Evolutionary conservation across 2,888 invertebrate genomes (phyloP).

Genomic region (Trichopria drosophilae): DNA sequence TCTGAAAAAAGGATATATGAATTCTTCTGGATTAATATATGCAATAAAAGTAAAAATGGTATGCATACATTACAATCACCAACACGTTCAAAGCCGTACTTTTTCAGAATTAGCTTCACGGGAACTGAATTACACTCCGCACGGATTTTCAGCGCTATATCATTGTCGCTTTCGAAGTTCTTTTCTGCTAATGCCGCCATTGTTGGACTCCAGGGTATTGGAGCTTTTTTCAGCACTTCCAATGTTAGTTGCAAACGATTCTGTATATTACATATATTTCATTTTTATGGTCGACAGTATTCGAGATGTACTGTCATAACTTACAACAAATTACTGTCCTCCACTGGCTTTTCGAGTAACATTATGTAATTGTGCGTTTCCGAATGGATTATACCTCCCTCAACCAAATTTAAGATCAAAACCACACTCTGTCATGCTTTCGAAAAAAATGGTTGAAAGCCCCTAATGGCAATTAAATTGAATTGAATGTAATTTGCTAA

Average conservation of each 20-base stretch:
- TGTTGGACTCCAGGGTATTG: slow-evolving; percentile 57
- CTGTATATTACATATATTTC: too few relatives aligned
- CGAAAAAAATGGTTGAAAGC: too few relatives aligned
- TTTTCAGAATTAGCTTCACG: slow-evolving; percentile 58
- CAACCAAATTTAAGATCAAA: too few relatives aligned
- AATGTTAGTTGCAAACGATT: slow-evolving; percentile 50
- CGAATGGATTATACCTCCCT: too few relatives aligned
- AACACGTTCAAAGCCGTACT: slow-evolving; percentile 56
- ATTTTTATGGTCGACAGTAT: too few relatives aligned
- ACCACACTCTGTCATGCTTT: too few relatives aligned
- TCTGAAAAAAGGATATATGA: slow-evolving; percentile 37
- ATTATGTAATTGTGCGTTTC: too few relatives aligned
- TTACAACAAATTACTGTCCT: too few relatives aligned
- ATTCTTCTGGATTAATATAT: not conserved
- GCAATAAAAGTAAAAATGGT: slow-evolving; percentile 31
- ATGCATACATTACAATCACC: slow-evolving; percentile 50
- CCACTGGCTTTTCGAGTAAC: too few relatives aligned
- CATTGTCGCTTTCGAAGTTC: slow-evolving; percentile 50
- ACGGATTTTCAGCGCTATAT: slow-evolving; percentile 52
- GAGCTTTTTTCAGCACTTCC: slow-evolving; percentile 50
- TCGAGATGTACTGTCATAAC: too few relatives aligned
- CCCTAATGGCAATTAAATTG: too few relatives aligned
- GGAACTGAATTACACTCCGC: slow-evolving; percentile 55
- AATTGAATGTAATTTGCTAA: too few relatives aligned
- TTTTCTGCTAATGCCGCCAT: slow-evolving; percentile 48